Base-by-base conservation (phyloP, 2,888 invertebrate species). In the Cheilosia grossa region DNA sequence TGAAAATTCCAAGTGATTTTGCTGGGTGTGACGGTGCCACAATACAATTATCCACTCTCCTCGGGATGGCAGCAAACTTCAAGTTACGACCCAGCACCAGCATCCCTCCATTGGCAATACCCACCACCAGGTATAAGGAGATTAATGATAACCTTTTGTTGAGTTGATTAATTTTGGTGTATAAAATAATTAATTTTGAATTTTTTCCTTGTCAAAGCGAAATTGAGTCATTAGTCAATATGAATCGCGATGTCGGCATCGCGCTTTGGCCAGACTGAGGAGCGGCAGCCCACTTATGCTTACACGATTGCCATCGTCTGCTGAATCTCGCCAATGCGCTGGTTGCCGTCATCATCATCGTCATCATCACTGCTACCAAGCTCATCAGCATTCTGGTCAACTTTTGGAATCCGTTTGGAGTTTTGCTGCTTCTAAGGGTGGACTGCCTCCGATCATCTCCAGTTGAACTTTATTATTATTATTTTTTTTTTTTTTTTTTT, bases 201-300 rank as follows among this genome's bases (percentile, higher is more conserved):
- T 82, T 86, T 73, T 73, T 67, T 63, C 69, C 72, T 64, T 86
- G 72, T 77, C 73, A 58, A 72, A 86, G 73, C 64, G 73, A 82
- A 86, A 86, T 86, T 86, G 86, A 86, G 82, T 86, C 86, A 86
- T 86, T 86, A 86, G 86, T 86, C 86, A 86, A 86, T 86, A 73
- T 64, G 64, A 78, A 86, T 64, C 69, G 82, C 86, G 67, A 78
- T 58, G 47, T 75, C 69, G 53, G 64, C 58, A 47, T 70, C 69
- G 40, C 69, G 47, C 64, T 47, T 72, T 61, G 56, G 58, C 51
- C 59, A 49, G 75, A 63, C 56, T 37, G 37, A 15, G 61, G 21
- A 37, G 53, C 33, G 37, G 4, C n/a, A 47, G 44, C 17, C 59
- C 64, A 53, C 70, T 24, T 21, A 53, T 61, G 24, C 53, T 51